Evolutionary conservation across 2,888 invertebrate species (phyloP).

Genomic region (Stenurella melanura): DNA sequence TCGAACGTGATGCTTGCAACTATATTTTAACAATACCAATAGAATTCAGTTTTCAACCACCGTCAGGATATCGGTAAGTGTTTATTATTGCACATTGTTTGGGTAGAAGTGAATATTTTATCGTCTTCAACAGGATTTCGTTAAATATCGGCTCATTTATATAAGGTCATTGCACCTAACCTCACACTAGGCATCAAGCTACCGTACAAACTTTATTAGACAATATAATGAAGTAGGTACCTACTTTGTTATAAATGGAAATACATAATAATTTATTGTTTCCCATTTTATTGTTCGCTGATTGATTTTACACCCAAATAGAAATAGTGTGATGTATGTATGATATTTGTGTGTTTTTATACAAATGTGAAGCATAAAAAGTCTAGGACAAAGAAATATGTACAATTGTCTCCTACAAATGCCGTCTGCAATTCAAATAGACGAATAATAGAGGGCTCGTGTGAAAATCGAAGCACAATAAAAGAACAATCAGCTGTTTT

Average conservation of each 20-base stretch:
- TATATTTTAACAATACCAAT: slow-evolving; percentile 21
- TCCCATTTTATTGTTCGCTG: neutral
- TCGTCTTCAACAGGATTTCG: neutral
- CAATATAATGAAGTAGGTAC: slow-evolving; percentile 8
- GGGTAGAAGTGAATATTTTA: neutral
- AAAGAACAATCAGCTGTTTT: slow-evolving; percentile 24
- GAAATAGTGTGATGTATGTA: too few species aligned
- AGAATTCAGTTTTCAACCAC: neutral
- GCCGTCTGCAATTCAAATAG: neutral
- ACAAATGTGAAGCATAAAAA: neutral
- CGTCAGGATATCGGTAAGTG: slow-evolving; percentile 41
- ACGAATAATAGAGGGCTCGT: neutral
- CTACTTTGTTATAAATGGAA: too few species aligned
- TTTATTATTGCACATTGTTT: neutral
- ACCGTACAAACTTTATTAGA: slow-evolving; percentile 53
- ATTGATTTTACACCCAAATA: neutral
- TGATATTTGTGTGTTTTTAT: neutral
- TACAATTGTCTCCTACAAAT: neutral
- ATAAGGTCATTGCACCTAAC: slow-evolving; percentile 55
- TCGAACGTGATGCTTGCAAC: slow-evolving; percentile 59
- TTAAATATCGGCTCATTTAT: neutral
- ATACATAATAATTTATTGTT: too few species aligned
- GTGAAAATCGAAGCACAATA: neutral
- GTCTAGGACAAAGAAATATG: neutral
- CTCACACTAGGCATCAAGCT: slow-evolving; percentile 59